Conservation (phyloP, 2,888 invertebrate species). For the Scrobipalpa costella region DNA sequence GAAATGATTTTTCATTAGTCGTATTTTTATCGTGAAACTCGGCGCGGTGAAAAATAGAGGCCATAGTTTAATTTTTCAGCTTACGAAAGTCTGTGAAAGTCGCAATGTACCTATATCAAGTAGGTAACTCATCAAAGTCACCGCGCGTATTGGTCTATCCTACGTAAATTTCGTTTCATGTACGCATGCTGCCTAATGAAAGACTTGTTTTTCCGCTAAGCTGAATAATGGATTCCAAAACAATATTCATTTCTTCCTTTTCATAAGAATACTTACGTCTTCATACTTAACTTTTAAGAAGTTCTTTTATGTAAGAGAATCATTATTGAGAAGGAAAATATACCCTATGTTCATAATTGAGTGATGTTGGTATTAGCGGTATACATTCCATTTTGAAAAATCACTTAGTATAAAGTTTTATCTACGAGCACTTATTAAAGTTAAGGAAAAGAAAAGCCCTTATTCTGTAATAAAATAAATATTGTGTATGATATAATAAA, state of each 20-base stretch:
- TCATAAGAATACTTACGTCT: background rate
- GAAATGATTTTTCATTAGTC: background rate
- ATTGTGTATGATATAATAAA: background rate
- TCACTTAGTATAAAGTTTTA: too few species aligned
- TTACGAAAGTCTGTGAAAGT: background rate
- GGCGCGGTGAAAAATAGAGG: background rate
- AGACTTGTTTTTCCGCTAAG: background rate
- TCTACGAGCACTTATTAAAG: too few species aligned
- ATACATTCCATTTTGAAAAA: background rate
- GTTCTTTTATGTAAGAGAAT: conserved; percentile 13
- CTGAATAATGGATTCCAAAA: conserved; percentile 1
- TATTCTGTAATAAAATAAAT: too few species aligned
- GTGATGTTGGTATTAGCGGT: conserved; percentile 1
- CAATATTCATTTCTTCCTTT: conserved; percentile 12
- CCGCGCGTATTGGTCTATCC: background rate
- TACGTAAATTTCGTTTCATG: background rate
- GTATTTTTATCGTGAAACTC: background rate
- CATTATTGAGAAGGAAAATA: conserved; percentile 3
- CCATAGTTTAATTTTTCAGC: background rate
- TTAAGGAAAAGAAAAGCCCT: too few species aligned
- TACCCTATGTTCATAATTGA: conserved; percentile 9
- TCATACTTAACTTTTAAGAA: conserved; percentile 14
- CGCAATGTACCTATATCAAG: conserved; percentile 8
- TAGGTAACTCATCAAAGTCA: conserved; percentile 3
- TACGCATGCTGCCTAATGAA: background rate